Percentiles rank a stretch among this genome's conserved stretches.
These are phyloP conservation scores for Iphiclides podalirius DNA, from an alignment of 2,888 invertebrate genomes.

Conservation along the genomic window DNA sequence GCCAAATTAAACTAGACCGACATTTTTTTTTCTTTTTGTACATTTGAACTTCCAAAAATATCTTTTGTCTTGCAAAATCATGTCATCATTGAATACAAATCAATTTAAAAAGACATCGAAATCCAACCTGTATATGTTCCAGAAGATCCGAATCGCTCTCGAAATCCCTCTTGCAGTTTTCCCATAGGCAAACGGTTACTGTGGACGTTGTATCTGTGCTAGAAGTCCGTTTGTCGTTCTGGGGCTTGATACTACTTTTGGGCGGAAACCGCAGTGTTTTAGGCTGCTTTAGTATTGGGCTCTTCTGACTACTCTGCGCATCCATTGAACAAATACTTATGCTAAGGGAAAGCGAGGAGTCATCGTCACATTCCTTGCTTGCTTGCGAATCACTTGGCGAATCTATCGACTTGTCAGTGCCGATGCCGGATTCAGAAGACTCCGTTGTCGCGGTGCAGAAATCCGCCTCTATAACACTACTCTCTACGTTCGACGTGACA, in stretches of 20 bases:
- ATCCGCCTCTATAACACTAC: slow-evolving; percentile 67
- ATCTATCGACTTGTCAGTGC: slow-evolving; percentile 72
- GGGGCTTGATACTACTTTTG: slow-evolving; percentile 59
- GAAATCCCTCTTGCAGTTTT: slow-evolving; percentile 88
- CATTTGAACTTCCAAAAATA: no score
- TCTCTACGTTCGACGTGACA: slow-evolving; percentile 68
- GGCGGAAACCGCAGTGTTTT: slow-evolving; percentile 91
- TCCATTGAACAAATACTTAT: slow-evolving; percentile 67
- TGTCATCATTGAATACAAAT: no score
- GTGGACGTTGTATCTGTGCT: slow-evolving; percentile 69
- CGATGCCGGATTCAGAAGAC: slow-evolving; percentile 70
- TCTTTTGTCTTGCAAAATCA: no score
- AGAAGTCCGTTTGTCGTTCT: slow-evolving; percentile 54
- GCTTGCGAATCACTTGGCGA: slow-evolving; percentile 71
- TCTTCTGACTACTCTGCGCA: slow-evolving; percentile 75
- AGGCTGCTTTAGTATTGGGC: slow-evolving; percentile 89
- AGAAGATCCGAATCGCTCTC: slow-evolving; percentile 90
- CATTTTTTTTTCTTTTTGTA: no score
- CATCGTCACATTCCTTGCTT: slow-evolving; percentile 74
- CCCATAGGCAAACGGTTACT: slow-evolving; percentile 87
- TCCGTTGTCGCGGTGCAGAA: slow-evolving; percentile 65
- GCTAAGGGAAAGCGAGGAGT: slow-evolving; percentile 67
- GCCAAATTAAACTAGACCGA: no score
- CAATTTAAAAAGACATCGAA: no score
- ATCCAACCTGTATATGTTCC: slow-evolving; percentile 90